Conservation (phyloP, 1,140 invertebrate species). For the Pseudomyrmex pallidus region DNA sequence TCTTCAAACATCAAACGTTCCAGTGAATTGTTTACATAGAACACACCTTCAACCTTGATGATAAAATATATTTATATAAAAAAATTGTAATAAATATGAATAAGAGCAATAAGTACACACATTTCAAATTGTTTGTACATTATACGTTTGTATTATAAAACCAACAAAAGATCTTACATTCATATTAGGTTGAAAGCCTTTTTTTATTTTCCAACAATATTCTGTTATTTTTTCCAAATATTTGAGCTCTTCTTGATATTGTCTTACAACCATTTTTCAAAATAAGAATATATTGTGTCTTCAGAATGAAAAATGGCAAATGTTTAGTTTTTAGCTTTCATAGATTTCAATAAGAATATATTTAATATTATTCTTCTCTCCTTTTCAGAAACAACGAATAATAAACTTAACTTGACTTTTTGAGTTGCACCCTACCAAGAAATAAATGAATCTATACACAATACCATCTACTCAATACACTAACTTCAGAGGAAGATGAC, state of each 20-base stretch:
- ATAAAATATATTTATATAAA: slow-evolving; percentile 30
- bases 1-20: slow-evolving; percentile 99
- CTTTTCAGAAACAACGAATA: too few species aligned
- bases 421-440: too few species aligned
- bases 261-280: slow-evolving; percentile 93
- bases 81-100: slow-evolving; percentile 3
- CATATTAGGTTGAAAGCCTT: slow-evolving; percentile 99
- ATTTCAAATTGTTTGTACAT: background rate
- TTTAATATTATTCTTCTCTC: too few species aligned
- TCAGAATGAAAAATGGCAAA: too few species aligned
- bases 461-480: too few species aligned
- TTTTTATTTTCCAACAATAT: slow-evolving; percentile 97
- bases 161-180: slow-evolving; percentile 88
- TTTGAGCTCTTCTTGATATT: slow-evolving; percentile 97
- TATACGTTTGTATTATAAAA: background rate
- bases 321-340: too few species aligned
- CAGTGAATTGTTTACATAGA: slow-evolving; percentile 97
- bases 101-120: too few species aligned
- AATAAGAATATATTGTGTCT: background rate
- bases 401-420: too few species aligned
- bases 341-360: too few species aligned
- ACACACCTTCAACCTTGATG: slow-evolving; percentile 96
- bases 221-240: slow-evolving; percentile 96
- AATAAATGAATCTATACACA: too few species aligned
- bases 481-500: too few species aligned